These are phyloP conservation scores for Sarotherodon lohbergeri DNA, from an alignment of 2,113 vertebrate genomes.

Conservation along the genomic window DNA sequence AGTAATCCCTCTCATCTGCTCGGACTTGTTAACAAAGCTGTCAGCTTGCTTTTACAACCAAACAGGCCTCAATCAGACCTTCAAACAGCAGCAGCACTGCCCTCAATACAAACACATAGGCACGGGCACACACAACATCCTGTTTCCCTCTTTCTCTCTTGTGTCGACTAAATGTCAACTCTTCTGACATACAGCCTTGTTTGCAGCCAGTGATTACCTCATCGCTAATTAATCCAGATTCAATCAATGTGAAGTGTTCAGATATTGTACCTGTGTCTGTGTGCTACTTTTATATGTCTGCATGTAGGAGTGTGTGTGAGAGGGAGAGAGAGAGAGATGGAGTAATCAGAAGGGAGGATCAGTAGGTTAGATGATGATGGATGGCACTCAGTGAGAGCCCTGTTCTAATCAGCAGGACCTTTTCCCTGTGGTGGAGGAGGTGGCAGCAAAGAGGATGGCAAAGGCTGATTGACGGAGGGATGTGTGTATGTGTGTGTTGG, in stretches of 20 bases:
- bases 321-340: neutral
- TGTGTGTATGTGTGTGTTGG: neutral
- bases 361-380: conserved; percentile 55
- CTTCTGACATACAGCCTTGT: conserved; percentile 66
- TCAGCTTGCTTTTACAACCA: conserved; percentile 77
- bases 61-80: conserved; percentile 77
- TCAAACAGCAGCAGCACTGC: conserved; percentile 12
- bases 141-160: conserved; percentile 3
- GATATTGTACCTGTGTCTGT: conserved; percentile 9
- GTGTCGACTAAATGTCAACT: conserved; percentile 63
- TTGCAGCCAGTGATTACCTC: conserved; percentile 80
- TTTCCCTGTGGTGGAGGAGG: conserved; percentile 38
- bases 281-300: neutral
- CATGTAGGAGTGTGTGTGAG: neutral
- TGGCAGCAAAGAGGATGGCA: conserved; percentile 26
- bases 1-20: conserved; percentile 83
- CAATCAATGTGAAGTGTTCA: conserved; percentile 70
- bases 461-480: conserved; percentile 14
- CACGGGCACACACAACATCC: neutral
- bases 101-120: neutral
- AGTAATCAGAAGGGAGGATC: conserved; percentile 48
- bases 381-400: conserved; percentile 56
- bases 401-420: conserved; percentile 65
- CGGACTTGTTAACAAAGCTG: conserved; percentile 83
- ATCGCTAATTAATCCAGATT: conserved; percentile 79